A percentile compares a stretch with the other conserved stretches of the same genome.
These are phyloP conservation scores for Venustaconcha ellipsiformis DNA, from an alignment of 1,140 invertebrate genomes.

Conservation along the genomic window DNA sequence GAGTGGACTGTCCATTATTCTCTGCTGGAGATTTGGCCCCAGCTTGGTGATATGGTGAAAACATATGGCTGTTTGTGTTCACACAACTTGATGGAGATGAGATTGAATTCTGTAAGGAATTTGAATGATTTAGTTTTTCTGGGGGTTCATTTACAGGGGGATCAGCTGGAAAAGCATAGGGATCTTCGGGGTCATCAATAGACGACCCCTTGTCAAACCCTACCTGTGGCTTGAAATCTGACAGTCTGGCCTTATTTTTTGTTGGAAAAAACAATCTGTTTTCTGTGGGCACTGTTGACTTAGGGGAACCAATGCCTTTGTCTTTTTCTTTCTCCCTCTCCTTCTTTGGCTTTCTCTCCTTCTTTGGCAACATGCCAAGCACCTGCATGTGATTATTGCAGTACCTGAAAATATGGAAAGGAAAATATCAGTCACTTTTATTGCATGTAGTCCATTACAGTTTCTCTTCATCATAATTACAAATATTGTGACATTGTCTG, in stretches of 20 bases:
- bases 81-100: too few species aligned
- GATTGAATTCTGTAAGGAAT: too few species aligned
- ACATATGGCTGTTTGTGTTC: too few species aligned
- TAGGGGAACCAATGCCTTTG: neutral
- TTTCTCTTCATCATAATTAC: too few species aligned
- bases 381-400: slow-evolving; percentile 75
- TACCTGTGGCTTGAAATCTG: slow-evolving; percentile 69
- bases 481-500: too few species aligned
- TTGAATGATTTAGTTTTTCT: neutral
- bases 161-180: slow-evolving; percentile 73
- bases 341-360: slow-evolving; percentile 72
- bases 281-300: slow-evolving; percentile 13
- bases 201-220: slow-evolving; percentile 43
- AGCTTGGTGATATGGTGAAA: neutral
- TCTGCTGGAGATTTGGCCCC: slow-evolving; percentile 36
- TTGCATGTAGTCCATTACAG: too few species aligned
- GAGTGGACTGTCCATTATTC: slow-evolving; percentile 37
- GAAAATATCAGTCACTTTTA: too few species aligned
- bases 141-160: slow-evolving; percentile 23
- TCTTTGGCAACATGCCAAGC: slow-evolving; percentile 71
- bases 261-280: slow-evolving; percentile 12
- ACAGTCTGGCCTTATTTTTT: slow-evolving; percentile 50
- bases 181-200: slow-evolving; percentile 69
- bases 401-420: slow-evolving; percentile 62
- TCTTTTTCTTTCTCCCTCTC: slow-evolving; percentile 66